Percentiles rank a stretch among this genome's conserved stretches.
These are phyloP conservation scores for Andrena cerasifolii DNA, from an alignment of 1,140 invertebrate genomes.

Conservation along the genomic window DNA sequence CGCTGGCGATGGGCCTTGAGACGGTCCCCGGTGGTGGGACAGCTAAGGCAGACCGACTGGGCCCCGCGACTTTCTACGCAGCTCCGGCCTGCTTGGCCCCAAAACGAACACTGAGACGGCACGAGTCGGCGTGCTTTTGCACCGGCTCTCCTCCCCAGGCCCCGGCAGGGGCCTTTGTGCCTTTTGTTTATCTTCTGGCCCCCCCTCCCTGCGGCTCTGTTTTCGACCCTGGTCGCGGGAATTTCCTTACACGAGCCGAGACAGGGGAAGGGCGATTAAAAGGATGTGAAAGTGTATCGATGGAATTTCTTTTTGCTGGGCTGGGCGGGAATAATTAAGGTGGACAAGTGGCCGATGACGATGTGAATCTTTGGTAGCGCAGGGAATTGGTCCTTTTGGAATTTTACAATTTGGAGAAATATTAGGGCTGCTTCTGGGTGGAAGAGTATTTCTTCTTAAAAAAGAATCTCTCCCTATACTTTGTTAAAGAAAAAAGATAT, in stretches of 20 bases:
- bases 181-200: conserved; percentile 6
- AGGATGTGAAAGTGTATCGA: neutral
- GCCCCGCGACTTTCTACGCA: conserved; percentile 73
- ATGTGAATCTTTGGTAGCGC: too few relatives aligned
- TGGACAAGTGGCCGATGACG: too few relatives aligned
- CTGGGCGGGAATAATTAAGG: too few relatives aligned
- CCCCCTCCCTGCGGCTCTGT: conserved; percentile 11
- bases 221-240: neutral
- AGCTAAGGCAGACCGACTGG: conserved; percentile 12
- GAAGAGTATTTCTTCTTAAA: too few relatives aligned
- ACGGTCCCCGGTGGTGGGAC: conserved; percentile 49
- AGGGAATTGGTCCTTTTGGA: too few relatives aligned
- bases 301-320: neutral
- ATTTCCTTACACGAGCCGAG: neutral
- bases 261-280: neutral
- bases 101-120: conserved; percentile 52
- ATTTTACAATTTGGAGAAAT: too few relatives aligned
- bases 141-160: too few relatives aligned
- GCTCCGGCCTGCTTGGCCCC: conserved; percentile 53
- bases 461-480: too few relatives aligned
- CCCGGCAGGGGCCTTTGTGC: neutral
- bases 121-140: conserved; percentile 35
- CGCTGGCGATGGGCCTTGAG: conserved; percentile 57
- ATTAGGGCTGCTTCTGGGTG: too few relatives aligned
- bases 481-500: too few relatives aligned